Evolutionary conservation across 2,113 vertebrate genomes (phyloP).

Genomic region (Apteryx owenii): DNA sequence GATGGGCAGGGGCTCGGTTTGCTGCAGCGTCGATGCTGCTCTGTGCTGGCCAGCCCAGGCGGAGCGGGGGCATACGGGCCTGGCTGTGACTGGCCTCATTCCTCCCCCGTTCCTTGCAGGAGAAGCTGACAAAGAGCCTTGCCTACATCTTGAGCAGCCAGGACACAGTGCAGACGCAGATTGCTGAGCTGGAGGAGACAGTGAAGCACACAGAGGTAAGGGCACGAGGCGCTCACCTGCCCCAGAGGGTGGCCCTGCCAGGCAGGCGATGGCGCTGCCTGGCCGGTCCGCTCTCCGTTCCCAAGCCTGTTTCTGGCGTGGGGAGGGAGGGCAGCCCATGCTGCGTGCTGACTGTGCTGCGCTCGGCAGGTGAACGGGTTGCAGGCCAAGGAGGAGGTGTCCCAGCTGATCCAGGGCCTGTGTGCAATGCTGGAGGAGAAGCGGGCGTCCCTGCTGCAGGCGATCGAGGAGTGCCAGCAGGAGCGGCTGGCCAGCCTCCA

Average conservation of each 20-base stretch:
- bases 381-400: constrained; percentile 88
- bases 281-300: not conserved
- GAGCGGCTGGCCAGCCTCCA: constrained; percentile 82
- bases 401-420: constrained; percentile 85
- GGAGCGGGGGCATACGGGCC: not conserved
- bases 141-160: constrained; percentile 92
- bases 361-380: constrained; percentile 84
- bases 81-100: not conserved
- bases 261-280: not conserved
- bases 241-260: not conserved
- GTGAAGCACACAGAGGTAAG: constrained; percentile 92
- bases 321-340: not conserved
- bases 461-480: constrained; percentile 86
- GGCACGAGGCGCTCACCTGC: not conserved
- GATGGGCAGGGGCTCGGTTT: not conserved
- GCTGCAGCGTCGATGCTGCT: not conserved
- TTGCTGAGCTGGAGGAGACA: constrained; percentile 89
- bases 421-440: constrained; percentile 87
- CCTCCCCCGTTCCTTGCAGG: constrained; percentile 73
- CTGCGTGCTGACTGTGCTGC: not conserved
- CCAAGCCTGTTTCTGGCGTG: not conserved
- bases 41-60: not conserved
- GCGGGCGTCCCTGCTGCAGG: constrained; percentile 80
- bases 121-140: constrained; percentile 92
- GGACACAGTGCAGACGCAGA: constrained; percentile 91